Percentiles rank a stretch among this genome's conserved stretches.
Conservation (phyloP, 2,888 invertebrate genomes). For the Rhopalosiphum nymphaeae region DNA sequence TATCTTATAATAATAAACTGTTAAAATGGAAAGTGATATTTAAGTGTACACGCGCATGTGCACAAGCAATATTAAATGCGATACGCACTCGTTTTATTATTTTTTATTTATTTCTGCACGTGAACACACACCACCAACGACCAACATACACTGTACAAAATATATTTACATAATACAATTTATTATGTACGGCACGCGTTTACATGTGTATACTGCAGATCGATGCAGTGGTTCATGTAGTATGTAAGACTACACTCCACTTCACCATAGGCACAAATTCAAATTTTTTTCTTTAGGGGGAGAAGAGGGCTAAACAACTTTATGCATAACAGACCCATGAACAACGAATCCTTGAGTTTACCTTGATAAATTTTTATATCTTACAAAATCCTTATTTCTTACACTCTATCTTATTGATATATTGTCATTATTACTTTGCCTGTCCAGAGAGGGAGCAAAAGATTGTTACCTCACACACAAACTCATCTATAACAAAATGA, state of each 20-base stretch:
- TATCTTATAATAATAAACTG: background rate
- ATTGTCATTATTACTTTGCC: background rate
- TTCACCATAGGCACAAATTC: background rate
- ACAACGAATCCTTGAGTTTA: background rate
- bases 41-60: background rate
- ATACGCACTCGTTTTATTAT: background rate
- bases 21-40: background rate
- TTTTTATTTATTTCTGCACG: constrained; percentile 3
- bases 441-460: background rate
- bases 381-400: background rate
- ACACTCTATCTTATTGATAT: background rate
- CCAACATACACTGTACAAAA: background rate
- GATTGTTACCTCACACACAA: background rate
- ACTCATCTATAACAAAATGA: background rate
- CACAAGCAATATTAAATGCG: background rate
- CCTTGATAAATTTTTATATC: background rate
- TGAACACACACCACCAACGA: background rate
- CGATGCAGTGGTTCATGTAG: constrained; percentile 1
- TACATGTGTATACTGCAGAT: background rate
- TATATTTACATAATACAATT: constrained; percentile 13
- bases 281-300: background rate
- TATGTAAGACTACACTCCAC: background rate
- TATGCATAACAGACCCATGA: background rate
- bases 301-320: background rate
- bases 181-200: background rate